Percentiles rank a stretch among this genome's conserved stretches.
Evolutionary conservation across 2,113 vertebrate genomes (phyloP).

Genomic region (Mirza zaza): DNA sequence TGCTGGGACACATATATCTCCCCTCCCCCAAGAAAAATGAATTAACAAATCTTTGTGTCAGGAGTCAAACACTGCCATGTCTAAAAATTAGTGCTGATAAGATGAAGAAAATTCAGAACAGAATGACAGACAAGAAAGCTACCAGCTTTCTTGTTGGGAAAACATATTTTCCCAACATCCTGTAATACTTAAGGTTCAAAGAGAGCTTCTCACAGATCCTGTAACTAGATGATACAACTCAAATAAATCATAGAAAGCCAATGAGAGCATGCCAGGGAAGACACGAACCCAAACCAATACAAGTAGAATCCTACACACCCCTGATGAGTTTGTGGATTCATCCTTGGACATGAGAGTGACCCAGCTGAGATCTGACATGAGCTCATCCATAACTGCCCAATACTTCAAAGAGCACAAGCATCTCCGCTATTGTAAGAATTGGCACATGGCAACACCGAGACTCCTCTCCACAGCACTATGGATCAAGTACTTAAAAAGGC

Average conservation of each 20-base stretch:
- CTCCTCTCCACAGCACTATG: not conserved
- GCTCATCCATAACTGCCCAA: not conserved
- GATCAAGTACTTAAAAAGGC: not conserved
- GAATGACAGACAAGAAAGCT: not conserved
- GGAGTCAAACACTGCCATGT: not conserved
- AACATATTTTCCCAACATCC: not conserved
- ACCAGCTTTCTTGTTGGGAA: not conserved
- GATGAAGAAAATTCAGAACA: not conserved
- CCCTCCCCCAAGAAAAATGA: not conserved
- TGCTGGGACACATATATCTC: not conserved
- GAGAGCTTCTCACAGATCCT: not conserved
- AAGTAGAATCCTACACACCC: not conserved
- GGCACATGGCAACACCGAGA: not conserved
- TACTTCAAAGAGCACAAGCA: not conserved
- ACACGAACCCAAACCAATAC: not conserved
- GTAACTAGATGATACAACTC: not conserved
- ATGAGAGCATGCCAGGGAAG: not conserved
- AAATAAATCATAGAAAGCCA: not conserved
- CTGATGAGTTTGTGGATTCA: not conserved
- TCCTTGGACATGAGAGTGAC: not conserved
- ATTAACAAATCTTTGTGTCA: not conserved
- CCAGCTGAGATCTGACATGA: not conserved
- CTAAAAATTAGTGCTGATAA: not conserved
- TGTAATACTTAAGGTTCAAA: not conserved
- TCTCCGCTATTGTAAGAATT: not conserved